Conservation (phyloP, 2,888 invertebrate species). For the Clitarchus hookeri region DNA sequence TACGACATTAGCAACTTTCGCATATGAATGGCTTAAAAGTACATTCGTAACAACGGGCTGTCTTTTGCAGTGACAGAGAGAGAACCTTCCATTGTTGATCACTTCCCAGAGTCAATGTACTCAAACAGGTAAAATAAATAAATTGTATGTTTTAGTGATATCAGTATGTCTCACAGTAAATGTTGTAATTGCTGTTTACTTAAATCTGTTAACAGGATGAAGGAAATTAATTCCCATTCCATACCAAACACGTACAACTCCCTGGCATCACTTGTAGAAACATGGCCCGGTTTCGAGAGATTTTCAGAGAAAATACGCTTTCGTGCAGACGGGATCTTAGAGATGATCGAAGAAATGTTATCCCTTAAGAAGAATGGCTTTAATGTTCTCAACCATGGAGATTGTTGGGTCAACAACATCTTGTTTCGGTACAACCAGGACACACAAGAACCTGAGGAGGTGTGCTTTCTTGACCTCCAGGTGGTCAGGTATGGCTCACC, state of each 20-base stretch:
- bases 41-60: too few species aligned
- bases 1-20: too few species aligned
- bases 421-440: slow-evolving; percentile 32
- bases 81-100: slow-evolving; percentile 25
- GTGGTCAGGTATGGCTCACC: slow-evolving; percentile 33
- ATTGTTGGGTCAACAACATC: slow-evolving; percentile 41
- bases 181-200: neutral
- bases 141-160: too few species aligned
- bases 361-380: neutral
- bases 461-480: slow-evolving; percentile 40
- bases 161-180: neutral
- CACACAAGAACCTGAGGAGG: slow-evolving; percentile 21
- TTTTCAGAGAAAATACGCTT: neutral
- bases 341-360: neutral
- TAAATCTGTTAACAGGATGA: neutral
- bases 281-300: neutral
- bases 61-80: slow-evolving; percentile 28
- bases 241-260: too few species aligned
- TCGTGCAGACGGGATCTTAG: neutral
- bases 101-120: neutral
- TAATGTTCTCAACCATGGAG: slow-evolving; percentile 39
- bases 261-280: slow-evolving; percentile 3
- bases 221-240: too few species aligned
- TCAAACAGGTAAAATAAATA: too few species aligned
- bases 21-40: too few species aligned